Evolutionary conservation across 2,888 invertebrate species (phyloP).

Genomic region (Eutolmus rufibarbis): DNA sequence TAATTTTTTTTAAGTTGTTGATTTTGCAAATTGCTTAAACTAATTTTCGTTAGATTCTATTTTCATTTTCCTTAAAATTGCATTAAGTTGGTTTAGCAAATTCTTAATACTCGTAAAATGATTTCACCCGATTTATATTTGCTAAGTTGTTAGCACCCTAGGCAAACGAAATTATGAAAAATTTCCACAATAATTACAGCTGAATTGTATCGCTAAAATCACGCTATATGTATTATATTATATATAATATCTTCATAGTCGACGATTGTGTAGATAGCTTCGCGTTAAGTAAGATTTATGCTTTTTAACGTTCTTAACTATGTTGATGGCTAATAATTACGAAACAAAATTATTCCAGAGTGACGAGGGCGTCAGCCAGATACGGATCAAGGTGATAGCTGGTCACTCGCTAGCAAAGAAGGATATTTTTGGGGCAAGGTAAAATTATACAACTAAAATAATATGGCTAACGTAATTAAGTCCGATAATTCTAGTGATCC

Average conservation of each 20-base stretch:
- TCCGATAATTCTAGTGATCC: conserved; percentile 79
- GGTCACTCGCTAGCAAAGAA: conserved; percentile 95
- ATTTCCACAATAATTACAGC: background rate
- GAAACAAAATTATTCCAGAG: conserved; percentile 65
- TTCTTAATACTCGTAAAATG: background rate
- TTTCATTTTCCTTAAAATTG: background rate
- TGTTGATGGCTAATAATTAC: background rate
- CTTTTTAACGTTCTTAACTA: background rate
- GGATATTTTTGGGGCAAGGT: conserved; percentile 99
- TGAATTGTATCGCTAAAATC: background rate
- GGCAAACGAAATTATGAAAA: background rate
- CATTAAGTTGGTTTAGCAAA: background rate
- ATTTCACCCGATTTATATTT: background rate
- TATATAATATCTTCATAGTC: background rate
- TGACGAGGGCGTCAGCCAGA: conserved; percentile 80
- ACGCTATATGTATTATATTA: background rate
- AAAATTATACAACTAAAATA: conserved; percentile 48
- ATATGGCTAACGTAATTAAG: background rate
- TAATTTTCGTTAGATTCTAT: background rate
- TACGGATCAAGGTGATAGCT: conserved; percentile 84
- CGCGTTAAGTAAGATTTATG: background rate
- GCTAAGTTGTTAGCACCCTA: background rate
- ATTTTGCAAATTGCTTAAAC: background rate
- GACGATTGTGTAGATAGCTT: background rate
- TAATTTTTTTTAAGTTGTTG: background rate